These are phyloP conservation scores for Ceyx melanurus DNA, from an alignment of 2,113 vertebrate species.

Conservation along the genomic window DNA sequence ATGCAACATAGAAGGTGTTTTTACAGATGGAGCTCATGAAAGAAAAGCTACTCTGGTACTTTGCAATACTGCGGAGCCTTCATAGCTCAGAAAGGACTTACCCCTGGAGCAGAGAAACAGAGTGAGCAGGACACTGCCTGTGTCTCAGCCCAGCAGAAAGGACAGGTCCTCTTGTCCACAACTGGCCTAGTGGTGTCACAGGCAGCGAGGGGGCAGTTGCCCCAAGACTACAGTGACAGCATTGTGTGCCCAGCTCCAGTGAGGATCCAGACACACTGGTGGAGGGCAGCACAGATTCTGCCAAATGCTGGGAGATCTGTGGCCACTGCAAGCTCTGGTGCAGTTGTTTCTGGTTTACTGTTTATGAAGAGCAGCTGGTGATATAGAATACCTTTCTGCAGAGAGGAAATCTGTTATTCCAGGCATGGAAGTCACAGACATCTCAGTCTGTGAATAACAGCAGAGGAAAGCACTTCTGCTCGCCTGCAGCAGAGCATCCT, in stretches of 20 bases:
- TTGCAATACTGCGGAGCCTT: neutral
- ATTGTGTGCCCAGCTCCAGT: neutral
- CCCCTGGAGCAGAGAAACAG: neutral
- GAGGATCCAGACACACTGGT: rapidly evolving
- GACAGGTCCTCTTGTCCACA: rapidly evolving
- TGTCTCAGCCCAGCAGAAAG: neutral
- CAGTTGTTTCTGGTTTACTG: neutral
- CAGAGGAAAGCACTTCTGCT: neutral
- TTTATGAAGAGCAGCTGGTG: neutral
- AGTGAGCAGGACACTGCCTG: neutral
- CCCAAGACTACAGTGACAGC: neutral
- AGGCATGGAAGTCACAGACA: neutral
- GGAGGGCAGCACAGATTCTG: neutral
- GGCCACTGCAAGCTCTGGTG: neutral
- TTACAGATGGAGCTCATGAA: neutral
- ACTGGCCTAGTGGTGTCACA: rapidly evolving
- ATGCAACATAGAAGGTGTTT: neutral
- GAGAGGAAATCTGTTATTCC: neutral
- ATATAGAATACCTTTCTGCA: neutral
- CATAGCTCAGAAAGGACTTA: neutral
- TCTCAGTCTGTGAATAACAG: neutral
- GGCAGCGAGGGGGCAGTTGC: rapidly evolving
- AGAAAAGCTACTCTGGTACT: neutral
- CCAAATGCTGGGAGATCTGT: neutral
- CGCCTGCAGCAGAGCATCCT: neutral